Base-by-base conservation (phyloP, 2,888 invertebrate genomes). In the Byasa hedistus region DNA sequence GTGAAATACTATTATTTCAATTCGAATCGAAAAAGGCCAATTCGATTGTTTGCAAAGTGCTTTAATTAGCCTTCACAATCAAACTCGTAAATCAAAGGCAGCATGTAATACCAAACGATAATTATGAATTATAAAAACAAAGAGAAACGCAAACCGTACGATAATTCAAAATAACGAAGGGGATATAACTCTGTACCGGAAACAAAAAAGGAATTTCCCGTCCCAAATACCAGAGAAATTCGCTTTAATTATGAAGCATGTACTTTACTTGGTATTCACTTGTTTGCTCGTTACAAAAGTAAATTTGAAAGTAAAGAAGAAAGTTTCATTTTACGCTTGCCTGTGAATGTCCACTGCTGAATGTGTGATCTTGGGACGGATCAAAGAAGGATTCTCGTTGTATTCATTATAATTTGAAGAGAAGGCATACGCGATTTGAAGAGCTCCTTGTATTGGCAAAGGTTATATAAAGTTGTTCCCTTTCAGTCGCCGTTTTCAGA, bases 221-320 rank as follows among this genome's bases (percentile, higher is more conserved):
- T 60, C 39, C 56, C 32, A 60, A 55, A 56, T 65, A 59, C 12
- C 27, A 23, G 56, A 27, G 60, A 56, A 60, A 55, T 65, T 65
- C 55, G 44, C 48, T 65, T 65, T 65, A 65, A 65, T 65, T 60
- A 65, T 60, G 48, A 60, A 65, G 60, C 56, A 32, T 60, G 52
- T 65, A 55, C 27, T 57, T 15, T 58, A 44, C 44, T 32, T 60
- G 60, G 27, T 44, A 39, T 54, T 64, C 27, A 17, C 56, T 56
- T 60, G 32, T 64, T 55, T 48, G 54, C 23, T 17, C 23, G 24
- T 56, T 56, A 55, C 44, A 62, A 44, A 44, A 39, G n/a, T 62
- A 36, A 19, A 22, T 24, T 23, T 24, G 10, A 3, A 24, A 55
- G 22, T 24, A 32, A 21, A 23, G 5, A 22, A 7, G 48, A 19